phyloP scores from a whole-genome alignment of 2,888 invertebrate species.

The Nowickia ferox region DNA sequence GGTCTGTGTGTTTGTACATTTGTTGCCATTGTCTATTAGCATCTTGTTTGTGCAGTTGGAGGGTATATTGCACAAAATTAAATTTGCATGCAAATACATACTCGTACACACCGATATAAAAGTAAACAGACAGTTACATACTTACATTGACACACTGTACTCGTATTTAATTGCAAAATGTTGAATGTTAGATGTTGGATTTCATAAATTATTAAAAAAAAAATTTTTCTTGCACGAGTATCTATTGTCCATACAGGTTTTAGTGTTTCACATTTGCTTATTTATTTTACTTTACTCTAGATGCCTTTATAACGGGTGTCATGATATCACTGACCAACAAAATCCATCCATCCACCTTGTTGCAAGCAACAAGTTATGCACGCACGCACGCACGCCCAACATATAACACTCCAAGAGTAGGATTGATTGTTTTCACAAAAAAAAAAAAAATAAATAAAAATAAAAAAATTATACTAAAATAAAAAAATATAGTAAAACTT shows the following conservation, averaged over 20 bases:
- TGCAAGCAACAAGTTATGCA: constrained; percentile 59
- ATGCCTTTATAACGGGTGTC: constrained; percentile 68
- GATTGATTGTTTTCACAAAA: constrained; percentile 45
- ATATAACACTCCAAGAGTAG: constrained; percentile 28
- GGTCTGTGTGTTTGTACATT: constrained; percentile 40
- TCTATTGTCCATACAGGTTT: constrained; percentile 64
- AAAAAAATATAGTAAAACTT: neutral
- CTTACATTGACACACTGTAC: neutral
- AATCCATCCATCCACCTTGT: constrained; percentile 51
- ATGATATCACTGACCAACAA: constrained; percentile 72
- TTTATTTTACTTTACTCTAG: constrained; percentile 40
- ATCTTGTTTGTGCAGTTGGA: constrained; percentile 55
- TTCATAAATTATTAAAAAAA: constrained; percentile 62
- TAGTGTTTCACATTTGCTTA: constrained; percentile 50
- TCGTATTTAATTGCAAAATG: constrained; percentile 60
- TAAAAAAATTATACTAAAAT: neutral
- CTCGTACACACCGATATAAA: neutral
- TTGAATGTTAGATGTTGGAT: constrained; percentile 63
- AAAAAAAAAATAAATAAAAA: neutral
- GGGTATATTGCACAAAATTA: constrained; percentile 54
- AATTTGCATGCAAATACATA: constrained; percentile 58
- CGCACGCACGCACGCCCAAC: constrained; percentile 24
- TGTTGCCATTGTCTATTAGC: constrained; percentile 41
- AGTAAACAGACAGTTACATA: neutral
- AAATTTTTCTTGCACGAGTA: constrained; percentile 6